Conservation (phyloP, 2,113 vertebrate species). For the Thamnaconus septentrionalis region DNA sequence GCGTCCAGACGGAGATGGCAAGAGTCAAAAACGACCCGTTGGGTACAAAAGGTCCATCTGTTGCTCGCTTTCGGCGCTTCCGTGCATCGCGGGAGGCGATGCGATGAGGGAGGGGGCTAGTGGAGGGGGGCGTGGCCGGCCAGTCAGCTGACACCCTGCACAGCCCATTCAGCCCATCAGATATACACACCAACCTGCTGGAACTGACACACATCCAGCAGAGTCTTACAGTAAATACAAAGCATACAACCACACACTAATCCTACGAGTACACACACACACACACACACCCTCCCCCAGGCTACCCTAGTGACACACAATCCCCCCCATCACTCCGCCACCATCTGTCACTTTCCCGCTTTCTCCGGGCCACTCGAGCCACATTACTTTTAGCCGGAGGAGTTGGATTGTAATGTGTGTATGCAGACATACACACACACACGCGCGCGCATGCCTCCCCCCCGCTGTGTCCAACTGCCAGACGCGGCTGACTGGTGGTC, state of each 20-base stretch:
- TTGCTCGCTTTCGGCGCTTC: neutral
- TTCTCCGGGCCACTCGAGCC: conserved; percentile 12
- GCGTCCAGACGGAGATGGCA: neutral
- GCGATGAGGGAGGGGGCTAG: neutral
- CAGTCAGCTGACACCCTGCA: neutral
- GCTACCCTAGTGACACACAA: conserved; percentile 57
- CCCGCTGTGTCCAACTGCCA: conserved; percentile 18
- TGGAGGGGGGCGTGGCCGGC: conserved; percentile 4
- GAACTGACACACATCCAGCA: conserved; percentile 36
- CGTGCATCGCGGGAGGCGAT: conserved; percentile 1
- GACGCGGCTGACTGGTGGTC: conserved; percentile 24
- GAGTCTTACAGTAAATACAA: conserved; percentile 14
- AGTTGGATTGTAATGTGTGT: neutral
- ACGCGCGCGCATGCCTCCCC: conserved; percentile 8
- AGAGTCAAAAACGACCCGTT: conserved; percentile 10
- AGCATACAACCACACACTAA: conserved; percentile 19
- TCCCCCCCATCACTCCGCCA: conserved; percentile 40
- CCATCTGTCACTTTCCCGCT: conserved; percentile 59
- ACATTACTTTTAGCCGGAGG: conserved; percentile 21
- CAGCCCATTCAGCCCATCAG: conserved; percentile 5
- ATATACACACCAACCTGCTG: conserved; percentile 13
- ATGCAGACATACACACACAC: conserved; percentile 12
- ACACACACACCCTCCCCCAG: conserved; percentile 15
- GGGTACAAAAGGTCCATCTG: neutral
- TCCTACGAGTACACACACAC: conserved; percentile 21